A percentile compares a stretch with the other conserved stretches of the same genome.
phyloP scores from a whole-genome alignment of 2,797 vertebrate genomes.

The Holocentrus rufus region DNA sequence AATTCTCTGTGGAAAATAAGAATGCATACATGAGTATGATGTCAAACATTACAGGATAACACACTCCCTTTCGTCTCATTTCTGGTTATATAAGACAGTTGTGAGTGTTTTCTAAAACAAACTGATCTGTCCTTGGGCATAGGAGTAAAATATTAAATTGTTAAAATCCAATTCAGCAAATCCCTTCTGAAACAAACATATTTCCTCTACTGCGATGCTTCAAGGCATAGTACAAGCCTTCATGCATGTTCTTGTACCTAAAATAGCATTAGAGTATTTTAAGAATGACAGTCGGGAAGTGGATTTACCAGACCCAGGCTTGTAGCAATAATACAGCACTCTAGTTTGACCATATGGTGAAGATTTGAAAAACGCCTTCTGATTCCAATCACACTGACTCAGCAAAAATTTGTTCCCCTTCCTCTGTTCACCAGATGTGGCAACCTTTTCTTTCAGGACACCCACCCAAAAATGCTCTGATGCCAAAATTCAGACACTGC shows the following conservation, averaged over 20 bases:
- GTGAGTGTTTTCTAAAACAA: not conserved
- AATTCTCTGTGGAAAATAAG: not conserved
- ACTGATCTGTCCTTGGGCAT: conserved; percentile 1
- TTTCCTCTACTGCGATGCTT: conserved; percentile 28
- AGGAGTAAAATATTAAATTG: conserved; percentile 26
- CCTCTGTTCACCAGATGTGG: conserved; percentile 76
- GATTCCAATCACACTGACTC: conserved; percentile 75
- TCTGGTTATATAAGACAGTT: conserved; percentile 1
- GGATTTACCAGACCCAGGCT: conserved; percentile 48
- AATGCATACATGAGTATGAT: not conserved
- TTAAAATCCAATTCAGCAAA: conserved; percentile 40
- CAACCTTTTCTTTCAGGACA: conserved; percentile 50
- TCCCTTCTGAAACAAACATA: conserved; percentile 27
- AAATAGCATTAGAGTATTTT: conserved; percentile 27
- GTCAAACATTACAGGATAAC: not conserved
- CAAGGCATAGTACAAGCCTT: conserved; percentile 35
- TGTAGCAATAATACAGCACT: conserved; percentile 33
- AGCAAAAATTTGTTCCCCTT: conserved; percentile 61
- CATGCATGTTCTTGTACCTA: conserved; percentile 23
- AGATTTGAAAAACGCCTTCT: conserved; percentile 60
- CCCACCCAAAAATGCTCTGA: conserved; percentile 32
- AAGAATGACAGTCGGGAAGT: conserved; percentile 47
- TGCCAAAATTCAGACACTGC: conserved; percentile 37
- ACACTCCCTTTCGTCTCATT: not conserved
- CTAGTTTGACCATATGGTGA: conserved; percentile 73